A percentile compares a stretch with the other conserved stretches of the same genome.
These are phyloP conservation scores for Camponotus floridanus DNA, from an alignment of 1,140 invertebrate genomes.

Conservation along the genomic window DNA sequence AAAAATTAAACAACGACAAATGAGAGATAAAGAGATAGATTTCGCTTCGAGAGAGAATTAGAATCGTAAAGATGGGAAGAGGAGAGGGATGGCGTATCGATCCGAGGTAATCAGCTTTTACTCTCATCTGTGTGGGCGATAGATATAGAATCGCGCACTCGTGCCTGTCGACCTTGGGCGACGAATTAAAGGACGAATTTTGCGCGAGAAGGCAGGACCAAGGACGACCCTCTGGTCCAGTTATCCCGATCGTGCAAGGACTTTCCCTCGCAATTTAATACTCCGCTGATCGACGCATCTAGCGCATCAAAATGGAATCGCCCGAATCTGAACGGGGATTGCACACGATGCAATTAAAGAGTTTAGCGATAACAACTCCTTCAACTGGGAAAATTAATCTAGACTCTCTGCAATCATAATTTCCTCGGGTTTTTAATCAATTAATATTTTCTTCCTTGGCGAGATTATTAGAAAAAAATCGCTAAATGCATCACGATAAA, in stretches of 20 bases:
- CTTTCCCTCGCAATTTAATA: not conserved
- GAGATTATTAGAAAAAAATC: not conserved
- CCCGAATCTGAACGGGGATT: not conserved
- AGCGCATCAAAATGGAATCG: slow-evolving; percentile 9
- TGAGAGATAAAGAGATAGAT: not conserved
- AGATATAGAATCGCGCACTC: slow-evolving; percentile 31
- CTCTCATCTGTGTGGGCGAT: slow-evolving; percentile 40
- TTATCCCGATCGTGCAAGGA: not conserved
- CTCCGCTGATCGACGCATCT: not conserved
- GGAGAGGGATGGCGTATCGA: slow-evolving; percentile 40
- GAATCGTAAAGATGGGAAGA: not conserved
- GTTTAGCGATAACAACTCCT: not conserved
- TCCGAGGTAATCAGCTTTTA: slow-evolving; percentile 64
- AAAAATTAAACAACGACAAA: not conserved
- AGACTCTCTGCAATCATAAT: not conserved
- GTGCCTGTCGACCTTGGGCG: slow-evolving; percentile 53
- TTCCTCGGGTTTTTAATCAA: not conserved
- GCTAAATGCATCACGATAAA: not conserved
- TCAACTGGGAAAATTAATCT: not conserved
- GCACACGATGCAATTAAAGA: not conserved
- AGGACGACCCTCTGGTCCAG: slow-evolving; percentile 25
- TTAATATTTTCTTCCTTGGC: too few relatives aligned
- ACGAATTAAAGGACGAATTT: slow-evolving; percentile 53
- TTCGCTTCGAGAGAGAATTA: not conserved
- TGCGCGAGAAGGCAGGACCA: slow-evolving; percentile 51